Base-by-base conservation (phyloP, 2,888 invertebrate genomes). In the Plemyria rubiginata region DNA sequence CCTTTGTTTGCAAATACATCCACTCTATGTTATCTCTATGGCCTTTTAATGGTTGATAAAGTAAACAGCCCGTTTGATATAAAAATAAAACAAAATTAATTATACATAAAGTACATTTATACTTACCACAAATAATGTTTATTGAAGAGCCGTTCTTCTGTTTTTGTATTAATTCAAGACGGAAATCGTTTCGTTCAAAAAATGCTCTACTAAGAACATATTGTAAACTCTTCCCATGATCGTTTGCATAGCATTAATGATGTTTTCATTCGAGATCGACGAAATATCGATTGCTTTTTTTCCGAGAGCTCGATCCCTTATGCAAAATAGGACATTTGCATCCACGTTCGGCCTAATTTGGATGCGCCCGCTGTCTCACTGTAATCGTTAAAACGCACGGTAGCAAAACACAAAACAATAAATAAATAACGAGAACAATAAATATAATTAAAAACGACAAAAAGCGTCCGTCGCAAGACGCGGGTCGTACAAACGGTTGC, bases 371-470 rank as follows among this genome's bases (percentile, higher is more conserved):
- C 79, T 90, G 88, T 91, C 88, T 87, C 80, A 68, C 62, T 71
- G 80, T 77, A 84, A 88, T 91, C 90, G 86, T 90, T 88, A 87
- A 87, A 88, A 88, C 85, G 88, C 86, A 88, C 90, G 83, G 90
- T 90, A 91, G 90, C 81, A 85, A 86, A 86, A 86, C 81, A 82
- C 77, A 86, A 87, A 87, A 87, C 87, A 88, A 89, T 88, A 89
- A 91, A 91, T 88, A 90, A 89, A 88, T 90, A 90, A 88, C 82
- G 84, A 88, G 85, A 88, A 91, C 90, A 89, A 91, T 91, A 90
- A 91, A 90, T 91, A 90, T 91, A 90, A 91, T 90, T 91, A 90
- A 90, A 87, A 86, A 86, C 86, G 86, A 90, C 87, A 90, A 92
- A 90, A 89, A 90, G 86, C 86, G 86, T 85, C 85, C 87, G 87